Evolutionary conservation across 2,888 invertebrate genomes (phyloP).

Genomic region (Eristalis tenax): DNA sequence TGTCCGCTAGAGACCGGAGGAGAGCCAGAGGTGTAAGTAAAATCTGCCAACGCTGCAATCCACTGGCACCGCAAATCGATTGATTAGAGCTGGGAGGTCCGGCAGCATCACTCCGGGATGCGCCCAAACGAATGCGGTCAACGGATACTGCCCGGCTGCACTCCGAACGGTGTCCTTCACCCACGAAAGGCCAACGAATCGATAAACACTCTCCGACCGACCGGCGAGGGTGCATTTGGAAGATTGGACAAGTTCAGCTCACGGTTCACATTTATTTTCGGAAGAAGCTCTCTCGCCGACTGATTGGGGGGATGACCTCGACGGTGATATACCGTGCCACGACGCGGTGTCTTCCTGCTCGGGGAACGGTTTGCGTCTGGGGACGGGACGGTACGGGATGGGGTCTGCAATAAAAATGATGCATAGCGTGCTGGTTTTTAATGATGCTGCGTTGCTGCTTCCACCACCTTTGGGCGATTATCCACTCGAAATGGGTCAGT

Average conservation of each 20-base stretch:
- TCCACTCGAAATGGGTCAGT: slow-evolving; percentile 36
- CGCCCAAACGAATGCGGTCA: slow-evolving; percentile 55
- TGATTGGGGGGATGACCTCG: slow-evolving; percentile 50
- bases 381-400: slow-evolving; percentile 17
- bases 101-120: background rate
- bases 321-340: slow-evolving; percentile 21
- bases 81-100: slow-evolving; percentile 46
- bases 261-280: slow-evolving; percentile 10
- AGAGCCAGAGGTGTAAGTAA: slow-evolving; percentile 38
- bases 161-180: background rate
- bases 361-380: background rate
- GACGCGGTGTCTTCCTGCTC: slow-evolving; percentile 7
- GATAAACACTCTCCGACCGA: background rate
- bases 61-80: background rate
- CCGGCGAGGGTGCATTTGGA: background rate
- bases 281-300: slow-evolving; percentile 26
- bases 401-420: slow-evolving; percentile 66
- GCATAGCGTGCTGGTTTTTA: slow-evolving; percentile 49
- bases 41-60: slow-evolving; percentile 31
- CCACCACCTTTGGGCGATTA: slow-evolving; percentile 24
- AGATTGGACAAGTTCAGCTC: slow-evolving; percentile 35
- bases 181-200: background rate
- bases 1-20: slow-evolving; percentile 4
- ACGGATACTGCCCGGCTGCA: slow-evolving; percentile 42
- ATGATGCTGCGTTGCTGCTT: slow-evolving; percentile 50